Evolutionary conservation across 2,888 invertebrate genomes (phyloP), one percentile per base, ranked within the genome.

Genomic region (Allacma fusca): DNA sequence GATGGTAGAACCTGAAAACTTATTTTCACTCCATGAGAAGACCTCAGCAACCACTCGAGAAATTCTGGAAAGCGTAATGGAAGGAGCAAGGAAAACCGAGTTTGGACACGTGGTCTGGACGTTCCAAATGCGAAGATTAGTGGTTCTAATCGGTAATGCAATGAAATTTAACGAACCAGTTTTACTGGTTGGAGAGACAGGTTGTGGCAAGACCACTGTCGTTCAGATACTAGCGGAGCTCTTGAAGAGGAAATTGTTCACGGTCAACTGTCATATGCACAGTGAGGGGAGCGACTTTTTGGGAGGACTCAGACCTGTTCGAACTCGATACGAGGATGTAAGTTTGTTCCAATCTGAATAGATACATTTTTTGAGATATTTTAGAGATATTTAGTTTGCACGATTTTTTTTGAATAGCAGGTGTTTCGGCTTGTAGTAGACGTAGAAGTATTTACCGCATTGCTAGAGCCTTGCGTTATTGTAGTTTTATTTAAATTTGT

Each of bases 221-320:
- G 97, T 97, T 84, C 96, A 98, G 88, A 88, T 97, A 23, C 89
- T 95, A 72, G 93, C 97, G 5, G 93, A 97, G 5, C 89, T 91
- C 34, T 88, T 93, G 74, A 87, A 88, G 0, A 91, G 91, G 75
- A 87, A 91, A 75, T 88, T 98, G 57, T 89, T 92, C 75, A 91
- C 94, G 57, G 91, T 98, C 0, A 99, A 98, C 87, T 99, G 99
- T 87, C 99, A 99, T 85, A 95, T 98, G 93, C 96, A 99, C 85
- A 97, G 98, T 0, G 99, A 99, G 87, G 96, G 97, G 82, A 93
- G 98, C 0, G 99, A 99, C 87, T 98, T 99, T 86, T 89, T 99
- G 23, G 99, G 99, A 59, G 96, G 97, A 23, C 88, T 99, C 12
- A 89, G 99, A 82, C 99, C 99, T 0, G 94, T 95, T 9, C 88